Evolutionary conservation across 2,113 vertebrate species (phyloP), one percentile per base, ranked within the genome.

Genomic region (Oenanthe melanoleuca): DNA sequence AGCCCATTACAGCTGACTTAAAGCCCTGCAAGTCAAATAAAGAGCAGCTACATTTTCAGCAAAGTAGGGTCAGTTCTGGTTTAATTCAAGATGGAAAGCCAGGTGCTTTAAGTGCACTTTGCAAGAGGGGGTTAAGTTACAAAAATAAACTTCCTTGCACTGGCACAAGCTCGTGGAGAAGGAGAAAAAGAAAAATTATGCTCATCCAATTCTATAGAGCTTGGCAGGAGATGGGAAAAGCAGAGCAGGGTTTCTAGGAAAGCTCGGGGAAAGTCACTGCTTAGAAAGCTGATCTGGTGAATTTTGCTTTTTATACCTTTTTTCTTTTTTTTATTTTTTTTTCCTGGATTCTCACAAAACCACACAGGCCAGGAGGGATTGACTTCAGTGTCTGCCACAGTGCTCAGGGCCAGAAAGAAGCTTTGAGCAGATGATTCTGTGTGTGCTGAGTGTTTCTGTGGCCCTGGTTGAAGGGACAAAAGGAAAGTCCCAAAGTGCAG

Each of bases 231-330:
- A 95, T 95, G 92, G 95, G 85, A 93, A 95, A 96, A 94, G 92
- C 93, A 97, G 89, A 96, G 87, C 87, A 93, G 81, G 34, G 71
- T 96, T 97, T 95, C 95, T 96, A 96, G 95, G 93, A 97, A 97
- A 96, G 84, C 21, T 4, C 50, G n/a, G 86, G 84, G 84, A 93
- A 89, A 91, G 79, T 63, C 52, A 21, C 88, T 92, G 92, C 93
- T 95, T 91, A 92, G 96, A 96, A 96, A 97, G 93, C 92, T 96
- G 91, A 94, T 91, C 89, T 94, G 89, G 85, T 77, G 47, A 72
- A 92, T 95, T 95, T 89, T 65, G 50, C 74, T 70, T 70, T 88
- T 53, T 70, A 45, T 45, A 3, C 24, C 2, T 23, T 19, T n/a
- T 44, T 71, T 53, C 10, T 45, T 57, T 28, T 12, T 19, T 3